phyloP scores from a whole-genome alignment of 2,797 vertebrate genomes.

The Fistularia commersonii region DNA sequence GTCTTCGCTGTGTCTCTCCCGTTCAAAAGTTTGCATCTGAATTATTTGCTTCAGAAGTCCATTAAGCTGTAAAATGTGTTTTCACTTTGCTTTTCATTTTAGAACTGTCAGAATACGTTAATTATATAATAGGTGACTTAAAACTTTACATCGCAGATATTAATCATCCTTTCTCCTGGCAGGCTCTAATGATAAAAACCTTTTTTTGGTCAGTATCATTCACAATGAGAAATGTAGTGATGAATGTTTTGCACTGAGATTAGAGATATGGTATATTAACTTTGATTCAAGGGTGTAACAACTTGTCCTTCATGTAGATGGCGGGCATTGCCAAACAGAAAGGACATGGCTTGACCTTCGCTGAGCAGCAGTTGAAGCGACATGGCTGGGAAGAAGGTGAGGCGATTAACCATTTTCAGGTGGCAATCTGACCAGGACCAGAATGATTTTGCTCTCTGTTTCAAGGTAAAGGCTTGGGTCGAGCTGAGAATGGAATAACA shows the following conservation, averaged over 20 bases:
- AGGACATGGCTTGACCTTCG: constrained; percentile 66
- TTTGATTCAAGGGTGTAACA: not conserved
- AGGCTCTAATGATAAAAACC: too few species aligned
- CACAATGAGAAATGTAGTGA: too few species aligned
- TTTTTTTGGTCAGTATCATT: too few species aligned
- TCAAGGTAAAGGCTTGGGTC: constrained; percentile 87
- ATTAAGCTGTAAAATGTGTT: too few species aligned
- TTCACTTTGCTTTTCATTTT: too few species aligned
- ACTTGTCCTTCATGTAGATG: constrained; percentile 46
- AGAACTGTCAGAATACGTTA: too few species aligned
- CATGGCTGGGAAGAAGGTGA: constrained; percentile 77
- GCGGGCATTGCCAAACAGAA: constrained; percentile 53
- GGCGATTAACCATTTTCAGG: accelerated
- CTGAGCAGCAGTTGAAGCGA: constrained; percentile 71
- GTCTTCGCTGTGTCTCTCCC: too few species aligned
- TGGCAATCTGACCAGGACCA: accelerated
- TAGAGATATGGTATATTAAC: not conserved
- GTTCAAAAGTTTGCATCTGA: too few species aligned
- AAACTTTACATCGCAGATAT: too few species aligned
- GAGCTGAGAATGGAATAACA: constrained; percentile 80
- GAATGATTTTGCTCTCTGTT: constrained; percentile 1
- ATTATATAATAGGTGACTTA: too few species aligned
- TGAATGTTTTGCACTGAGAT: not conserved
- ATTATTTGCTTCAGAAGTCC: too few species aligned
- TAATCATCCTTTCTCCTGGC: too few species aligned